Conservation (phyloP, 2,113 vertebrate species). For the Oryzias curvinotus region DNA sequence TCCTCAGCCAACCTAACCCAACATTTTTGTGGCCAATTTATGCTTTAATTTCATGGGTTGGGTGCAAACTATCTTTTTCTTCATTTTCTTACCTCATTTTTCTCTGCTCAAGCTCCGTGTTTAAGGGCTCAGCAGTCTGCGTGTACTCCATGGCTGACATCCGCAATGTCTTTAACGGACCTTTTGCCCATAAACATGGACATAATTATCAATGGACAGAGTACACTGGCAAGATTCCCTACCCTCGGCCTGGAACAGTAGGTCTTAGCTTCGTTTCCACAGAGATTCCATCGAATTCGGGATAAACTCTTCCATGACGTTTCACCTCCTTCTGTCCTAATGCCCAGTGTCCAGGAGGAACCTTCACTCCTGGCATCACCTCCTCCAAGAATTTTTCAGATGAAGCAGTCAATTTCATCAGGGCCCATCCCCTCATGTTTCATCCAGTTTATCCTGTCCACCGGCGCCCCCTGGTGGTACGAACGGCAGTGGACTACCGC, state of each 20-base stretch:
- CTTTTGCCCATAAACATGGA: slow-evolving; percentile 85
- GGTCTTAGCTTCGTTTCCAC: slow-evolving; percentile 23
- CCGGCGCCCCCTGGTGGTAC: slow-evolving; percentile 83
- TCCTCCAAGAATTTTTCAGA: slow-evolving; percentile 84
- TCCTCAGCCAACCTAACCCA: slow-evolving; percentile 4
- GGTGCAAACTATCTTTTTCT: background rate
- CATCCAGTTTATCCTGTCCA: slow-evolving; percentile 81
- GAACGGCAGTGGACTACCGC: slow-evolving; percentile 81
- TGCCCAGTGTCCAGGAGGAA: slow-evolving; percentile 84
- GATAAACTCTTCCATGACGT: background rate
- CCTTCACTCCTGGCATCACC: slow-evolving; percentile 80
- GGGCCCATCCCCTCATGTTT: slow-evolving; percentile 84
- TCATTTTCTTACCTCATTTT: slow-evolving; percentile 12
- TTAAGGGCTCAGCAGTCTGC: slow-evolving; percentile 85
- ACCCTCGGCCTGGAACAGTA: slow-evolving; percentile 84
- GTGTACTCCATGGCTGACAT: slow-evolving; percentile 86
- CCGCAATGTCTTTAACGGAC: slow-evolving; percentile 85
- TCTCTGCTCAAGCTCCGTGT: slow-evolving; percentile 78
- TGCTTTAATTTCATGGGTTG: slow-evolving; percentile 18
- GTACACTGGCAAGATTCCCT: slow-evolving; percentile 84
- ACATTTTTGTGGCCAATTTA: slow-evolving; percentile 21
- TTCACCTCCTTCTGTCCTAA: background rate
- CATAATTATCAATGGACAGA: slow-evolving; percentile 85
- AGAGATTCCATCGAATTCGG: background rate
- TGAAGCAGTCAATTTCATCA: slow-evolving; percentile 84